phyloP scores from a whole-genome alignment of 2,797 vertebrate genomes.

The Graptemys geographica region DNA sequence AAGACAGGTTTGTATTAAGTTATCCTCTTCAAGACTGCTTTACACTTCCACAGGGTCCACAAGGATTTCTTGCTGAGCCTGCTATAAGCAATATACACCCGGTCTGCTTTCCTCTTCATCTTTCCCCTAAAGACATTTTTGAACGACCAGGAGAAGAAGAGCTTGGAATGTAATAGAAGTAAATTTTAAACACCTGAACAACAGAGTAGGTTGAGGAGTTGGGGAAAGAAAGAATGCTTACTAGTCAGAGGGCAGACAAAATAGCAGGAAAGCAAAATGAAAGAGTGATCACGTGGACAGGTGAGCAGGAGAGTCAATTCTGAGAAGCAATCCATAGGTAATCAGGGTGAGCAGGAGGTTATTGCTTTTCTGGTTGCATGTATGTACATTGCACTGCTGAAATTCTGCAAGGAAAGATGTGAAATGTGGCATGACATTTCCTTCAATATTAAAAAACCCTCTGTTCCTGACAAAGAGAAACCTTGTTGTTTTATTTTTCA shows the following conservation, averaged over 20 bases:
- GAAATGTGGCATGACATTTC: neutral
- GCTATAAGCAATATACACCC: neutral
- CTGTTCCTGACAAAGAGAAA: conserved; percentile 35
- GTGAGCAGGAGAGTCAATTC: neutral
- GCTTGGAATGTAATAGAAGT: conserved; percentile 27
- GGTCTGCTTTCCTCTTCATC: conserved; percentile 12
- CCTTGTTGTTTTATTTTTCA: neutral
- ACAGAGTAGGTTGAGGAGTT: neutral
- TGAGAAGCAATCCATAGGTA: neutral
- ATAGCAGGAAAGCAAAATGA: neutral
- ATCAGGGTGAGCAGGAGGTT: neutral
- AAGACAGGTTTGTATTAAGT: neutral
- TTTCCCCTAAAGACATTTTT: conserved; percentile 28
- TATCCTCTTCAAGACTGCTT: neutral
- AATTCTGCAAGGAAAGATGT: conserved; percentile 5
- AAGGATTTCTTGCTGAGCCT: neutral
- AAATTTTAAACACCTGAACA: conserved; percentile 43
- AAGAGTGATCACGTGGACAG: rapidly evolving
- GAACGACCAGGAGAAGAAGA: conserved; percentile 14
- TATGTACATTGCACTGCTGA: neutral
- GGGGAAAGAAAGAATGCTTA: neutral
- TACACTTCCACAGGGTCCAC: neutral
- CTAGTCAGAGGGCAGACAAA: neutral
- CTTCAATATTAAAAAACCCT: conserved; percentile 35
- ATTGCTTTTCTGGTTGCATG: conserved; percentile 15